phyloP scores from a whole-genome alignment of 2,113 vertebrate genomes.

The Danionella cerebrum region DNA sequence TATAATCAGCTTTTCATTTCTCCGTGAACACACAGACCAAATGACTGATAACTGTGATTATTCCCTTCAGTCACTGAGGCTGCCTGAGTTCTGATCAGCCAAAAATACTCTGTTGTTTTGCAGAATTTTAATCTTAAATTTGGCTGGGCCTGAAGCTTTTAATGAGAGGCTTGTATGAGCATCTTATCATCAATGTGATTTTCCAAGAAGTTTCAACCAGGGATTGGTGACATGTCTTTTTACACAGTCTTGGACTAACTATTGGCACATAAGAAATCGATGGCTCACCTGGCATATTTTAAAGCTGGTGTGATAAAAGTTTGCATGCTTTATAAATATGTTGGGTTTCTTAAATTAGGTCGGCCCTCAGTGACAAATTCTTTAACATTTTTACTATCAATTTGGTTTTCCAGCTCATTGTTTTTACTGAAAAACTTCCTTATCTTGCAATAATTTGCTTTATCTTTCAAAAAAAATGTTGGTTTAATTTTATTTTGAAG shows the following conservation, averaged over 20 bases:
- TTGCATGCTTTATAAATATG: no score
- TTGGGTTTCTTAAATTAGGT: no score
- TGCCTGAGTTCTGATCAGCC: constrained; percentile 34
- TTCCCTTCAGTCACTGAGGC: constrained; percentile 38
- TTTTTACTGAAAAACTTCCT: no score
- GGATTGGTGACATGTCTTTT: not conserved
- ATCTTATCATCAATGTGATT: not conserved
- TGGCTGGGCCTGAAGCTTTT: constrained; percentile 33
- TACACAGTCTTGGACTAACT: not conserved
- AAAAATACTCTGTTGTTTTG: constrained; percentile 24
- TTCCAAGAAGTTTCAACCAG: constrained; percentile 2
- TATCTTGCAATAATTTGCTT: no score
- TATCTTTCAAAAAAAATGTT: no score
- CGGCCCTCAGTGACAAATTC: no score
- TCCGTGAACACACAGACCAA: constrained; percentile 50
- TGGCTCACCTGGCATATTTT: not conserved
- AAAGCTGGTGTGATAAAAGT: no score
- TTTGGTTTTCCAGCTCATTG: no score
- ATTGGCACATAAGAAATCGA: not conserved
- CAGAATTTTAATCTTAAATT: constrained; percentile 45
- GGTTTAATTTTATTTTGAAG: no score
- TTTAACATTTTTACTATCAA: no score
- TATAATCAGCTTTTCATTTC: constrained; percentile 72
- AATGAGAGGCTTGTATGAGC: constrained; percentile 14
- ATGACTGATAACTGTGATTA: constrained; percentile 53